Conservation (phyloP, 2,888 invertebrate genomes). For the Phengaris arion region DNA sequence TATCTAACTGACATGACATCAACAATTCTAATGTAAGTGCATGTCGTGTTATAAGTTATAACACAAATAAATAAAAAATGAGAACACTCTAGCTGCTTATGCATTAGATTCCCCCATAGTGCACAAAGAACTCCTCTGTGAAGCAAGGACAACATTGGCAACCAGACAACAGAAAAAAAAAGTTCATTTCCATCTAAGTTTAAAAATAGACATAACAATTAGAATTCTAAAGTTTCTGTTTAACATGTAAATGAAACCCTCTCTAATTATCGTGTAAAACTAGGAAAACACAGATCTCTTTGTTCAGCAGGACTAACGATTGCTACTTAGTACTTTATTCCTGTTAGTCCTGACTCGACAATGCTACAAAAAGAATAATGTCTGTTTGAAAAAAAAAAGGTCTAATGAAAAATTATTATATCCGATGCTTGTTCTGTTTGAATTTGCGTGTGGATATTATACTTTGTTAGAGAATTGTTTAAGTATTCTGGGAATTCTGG, state of each 20-base stretch:
- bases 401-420: slow-evolving; percentile 27
- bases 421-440: slow-evolving; percentile 18
- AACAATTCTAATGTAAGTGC: no score
- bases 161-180: slow-evolving; percentile 9
- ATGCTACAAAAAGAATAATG: slow-evolving; percentile 23
- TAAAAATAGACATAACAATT: slow-evolving; percentile 16
- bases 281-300: slow-evolving; percentile 30
- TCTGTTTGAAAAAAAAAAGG: slow-evolving; percentile 27
- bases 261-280: slow-evolving; percentile 31
- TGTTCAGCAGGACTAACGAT: slow-evolving; percentile 19
- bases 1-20: no score
- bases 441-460: slow-evolving; percentile 12
- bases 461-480: slow-evolving; percentile 11
- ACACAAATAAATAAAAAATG: no score
- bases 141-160: background rate
- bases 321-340: slow-evolving; percentile 24
- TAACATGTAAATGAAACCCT: slow-evolving; percentile 30
- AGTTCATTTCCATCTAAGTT: background rate
- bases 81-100: no score
- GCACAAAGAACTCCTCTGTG: background rate
- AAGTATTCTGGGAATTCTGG: background rate
- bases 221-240: slow-evolving; percentile 30
- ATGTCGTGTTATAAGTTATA: no score
- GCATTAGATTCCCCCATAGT: background rate
- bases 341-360: slow-evolving; percentile 26